Conservation (phyloP, 2,113 vertebrate genomes). For the Cyanoderma ruficeps region DNA sequence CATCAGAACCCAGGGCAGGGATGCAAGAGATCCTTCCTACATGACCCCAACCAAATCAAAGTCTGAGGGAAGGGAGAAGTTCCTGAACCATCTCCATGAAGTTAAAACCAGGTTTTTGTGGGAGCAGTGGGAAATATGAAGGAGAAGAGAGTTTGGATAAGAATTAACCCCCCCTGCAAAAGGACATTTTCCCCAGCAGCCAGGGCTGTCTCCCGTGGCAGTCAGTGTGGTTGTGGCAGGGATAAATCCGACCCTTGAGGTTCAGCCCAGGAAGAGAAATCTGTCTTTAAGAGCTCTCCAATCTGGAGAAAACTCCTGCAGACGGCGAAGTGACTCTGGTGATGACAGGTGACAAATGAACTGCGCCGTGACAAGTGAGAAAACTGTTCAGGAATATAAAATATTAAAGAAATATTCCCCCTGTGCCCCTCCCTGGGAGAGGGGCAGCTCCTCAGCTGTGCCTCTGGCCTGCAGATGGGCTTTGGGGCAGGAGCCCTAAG, state of each 20-base stretch:
- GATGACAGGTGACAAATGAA: conserved; percentile 64
- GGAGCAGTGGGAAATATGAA: neutral
- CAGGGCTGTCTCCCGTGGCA: neutral
- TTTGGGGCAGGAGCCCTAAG: neutral
- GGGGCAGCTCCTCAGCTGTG: neutral
- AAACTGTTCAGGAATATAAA: conserved; percentile 40
- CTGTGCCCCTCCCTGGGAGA: neutral
- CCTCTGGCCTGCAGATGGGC: neutral
- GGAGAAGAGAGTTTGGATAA: neutral
- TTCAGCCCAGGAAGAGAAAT: conserved; percentile 8
- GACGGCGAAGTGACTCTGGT: conserved; percentile 18
- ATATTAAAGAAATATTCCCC: conserved; percentile 11
- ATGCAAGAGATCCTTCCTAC: no score
- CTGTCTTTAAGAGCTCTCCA: conserved; percentile 26
- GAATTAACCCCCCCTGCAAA: neutral
- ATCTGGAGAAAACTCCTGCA: conserved; percentile 36
- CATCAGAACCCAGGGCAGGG: neutral
- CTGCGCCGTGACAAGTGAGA: conserved; percentile 49
- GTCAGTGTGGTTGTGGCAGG: neutral
- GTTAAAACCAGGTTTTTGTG: neutral
- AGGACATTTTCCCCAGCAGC: neutral
- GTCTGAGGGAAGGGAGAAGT: neutral
- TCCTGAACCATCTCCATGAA: fast-evolving
- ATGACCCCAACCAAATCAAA: neutral
- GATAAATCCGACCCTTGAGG: neutral